Conservation (phyloP, 2,888 invertebrate genomes). For the Baronia brevicornis region DNA sequence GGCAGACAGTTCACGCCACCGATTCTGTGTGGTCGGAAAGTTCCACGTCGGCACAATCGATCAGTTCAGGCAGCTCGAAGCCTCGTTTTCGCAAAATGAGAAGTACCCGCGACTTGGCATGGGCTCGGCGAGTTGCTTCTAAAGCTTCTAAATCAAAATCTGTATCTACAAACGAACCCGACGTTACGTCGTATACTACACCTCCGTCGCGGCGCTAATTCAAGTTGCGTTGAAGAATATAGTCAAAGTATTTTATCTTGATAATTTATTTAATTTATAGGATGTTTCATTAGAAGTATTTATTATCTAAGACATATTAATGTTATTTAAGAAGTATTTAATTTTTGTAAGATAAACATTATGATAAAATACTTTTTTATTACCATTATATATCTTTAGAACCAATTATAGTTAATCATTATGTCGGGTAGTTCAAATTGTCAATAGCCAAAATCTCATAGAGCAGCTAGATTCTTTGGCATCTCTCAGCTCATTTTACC, state of each 20-base stretch:
- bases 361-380: slow-evolving; percentile 3
- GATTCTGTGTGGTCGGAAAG: slow-evolving; percentile 40
- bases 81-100: slow-evolving; percentile 33
- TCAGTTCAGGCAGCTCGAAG: slow-evolving; percentile 39
- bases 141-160: slow-evolving; percentile 26
- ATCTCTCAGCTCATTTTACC: no score
- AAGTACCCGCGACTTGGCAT: slow-evolving; percentile 42
- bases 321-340: slow-evolving; percentile 50
- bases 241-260: slow-evolving; percentile 20
- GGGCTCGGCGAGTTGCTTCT: slow-evolving; percentile 47
- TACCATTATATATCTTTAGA: not conserved
- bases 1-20: slow-evolving; percentile 26
- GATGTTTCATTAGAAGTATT: slow-evolving; percentile 33
- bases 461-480: no score
- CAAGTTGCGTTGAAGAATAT: slow-evolving; percentile 12
- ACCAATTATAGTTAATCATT: slow-evolving; percentile 1
- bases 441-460: no score
- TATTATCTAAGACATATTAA: slow-evolving; percentile 38
- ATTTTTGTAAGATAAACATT: slow-evolving; percentile 35
- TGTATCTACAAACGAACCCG: slow-evolving; percentile 38
- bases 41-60: slow-evolving; percentile 32
- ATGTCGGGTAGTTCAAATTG: no score
- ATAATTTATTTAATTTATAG: slow-evolving; percentile 36
- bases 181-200: slow-evolving; percentile 38
- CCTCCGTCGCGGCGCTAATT: slow-evolving; percentile 35